Evolutionary conservation across 1,140 invertebrate genomes (phyloP).

Genomic region (Sycophaga agraensis): DNA sequence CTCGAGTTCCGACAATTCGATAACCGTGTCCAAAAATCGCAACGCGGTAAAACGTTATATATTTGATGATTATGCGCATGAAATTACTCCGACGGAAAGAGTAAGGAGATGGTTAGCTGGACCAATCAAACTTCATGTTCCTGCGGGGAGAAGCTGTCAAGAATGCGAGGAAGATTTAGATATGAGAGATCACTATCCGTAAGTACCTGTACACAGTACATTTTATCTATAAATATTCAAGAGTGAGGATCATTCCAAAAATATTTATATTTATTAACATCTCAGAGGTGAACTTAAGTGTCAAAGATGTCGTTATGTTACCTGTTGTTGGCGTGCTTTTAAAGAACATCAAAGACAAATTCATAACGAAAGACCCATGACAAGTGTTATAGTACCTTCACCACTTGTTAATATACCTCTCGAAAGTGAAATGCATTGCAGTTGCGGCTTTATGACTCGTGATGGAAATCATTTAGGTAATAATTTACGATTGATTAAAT

Average conservation of each 20-base stretch:
- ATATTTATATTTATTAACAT: conserved; percentile 4
- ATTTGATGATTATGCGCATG: conserved; percentile 31
- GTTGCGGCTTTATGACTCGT: conserved; percentile 70
- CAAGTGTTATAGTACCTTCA: conserved; percentile 57
- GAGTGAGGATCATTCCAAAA: no score
- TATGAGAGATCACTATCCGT: conserved; percentile 70
- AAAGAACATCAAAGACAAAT: conserved; percentile 69
- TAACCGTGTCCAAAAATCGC: conserved; percentile 54
- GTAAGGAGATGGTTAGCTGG: conserved; percentile 47
- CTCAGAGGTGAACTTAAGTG: conserved; percentile 71
- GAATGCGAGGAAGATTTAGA: conserved; percentile 71
- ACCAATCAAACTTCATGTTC: conserved; percentile 42
- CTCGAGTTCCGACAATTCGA: conserved; percentile 40
- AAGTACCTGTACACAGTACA: conserved; percentile 41
- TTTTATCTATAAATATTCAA: no score
- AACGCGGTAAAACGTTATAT: conserved; percentile 58
- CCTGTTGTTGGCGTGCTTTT: conserved; percentile 75
- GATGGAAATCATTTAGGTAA: conserved; percentile 62
- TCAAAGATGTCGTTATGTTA: conserved; percentile 73
- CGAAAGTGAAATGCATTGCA: conserved; percentile 67
- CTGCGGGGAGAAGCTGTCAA: conserved; percentile 58
- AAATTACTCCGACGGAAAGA: conserved; percentile 37
- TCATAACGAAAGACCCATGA: conserved; percentile 61
- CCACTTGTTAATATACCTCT: conserved; percentile 57
- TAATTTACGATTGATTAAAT: no score